Percentiles rank a stretch among this genome's conserved stretches.
phyloP scores from a whole-genome alignment of 2,888 invertebrate species.

The Synergus umbraculus region DNA sequence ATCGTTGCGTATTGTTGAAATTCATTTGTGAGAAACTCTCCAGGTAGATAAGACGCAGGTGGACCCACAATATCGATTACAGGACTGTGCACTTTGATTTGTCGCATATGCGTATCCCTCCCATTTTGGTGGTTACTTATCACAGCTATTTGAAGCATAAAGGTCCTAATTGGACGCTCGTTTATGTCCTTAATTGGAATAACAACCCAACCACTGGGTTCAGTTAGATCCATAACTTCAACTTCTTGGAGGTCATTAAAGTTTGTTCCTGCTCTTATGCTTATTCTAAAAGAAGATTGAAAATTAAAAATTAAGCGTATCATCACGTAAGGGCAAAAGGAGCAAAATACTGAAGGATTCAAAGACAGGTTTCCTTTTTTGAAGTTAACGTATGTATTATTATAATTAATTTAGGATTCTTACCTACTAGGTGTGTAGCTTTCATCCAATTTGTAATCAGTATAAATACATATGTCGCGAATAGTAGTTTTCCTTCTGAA shows the following conservation, averaged over 20 bases:
- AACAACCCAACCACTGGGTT: conserved; percentile 98
- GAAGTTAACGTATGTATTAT: no score
- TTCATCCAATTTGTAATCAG: conserved; percentile 98
- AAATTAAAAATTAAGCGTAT: not conserved
- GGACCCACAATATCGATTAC: conserved; percentile 82
- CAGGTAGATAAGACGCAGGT: conserved; percentile 83
- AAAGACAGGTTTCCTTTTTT: no score
- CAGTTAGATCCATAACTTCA: conserved; percentile 94
- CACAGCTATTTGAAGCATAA: conserved; percentile 97
- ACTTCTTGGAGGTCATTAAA: conserved; percentile 98
- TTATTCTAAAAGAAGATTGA: conserved; percentile 82
- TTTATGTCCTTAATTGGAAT: conserved; percentile 93
- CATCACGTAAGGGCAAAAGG: not conserved
- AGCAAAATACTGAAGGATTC: no score
- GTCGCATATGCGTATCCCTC: conserved; percentile 97
- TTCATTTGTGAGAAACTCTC: conserved; percentile 89
- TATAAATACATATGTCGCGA: conserved; percentile 96
- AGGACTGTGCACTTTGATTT: conserved; percentile 97
- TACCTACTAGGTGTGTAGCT: conserved; percentile 97
- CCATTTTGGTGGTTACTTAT: conserved; percentile 99
- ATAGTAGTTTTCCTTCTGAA: conserved; percentile 97
- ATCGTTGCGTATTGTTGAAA: conserved; percentile 91
- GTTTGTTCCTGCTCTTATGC: conserved; percentile 95
- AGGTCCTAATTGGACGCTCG: conserved; percentile 93
- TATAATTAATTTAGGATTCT: not conserved